Percentiles rank a stretch among this genome's conserved stretches.
phyloP scores from a whole-genome alignment of 1,140 invertebrate genomes.

The Leptoteleia sp. region DNA sequence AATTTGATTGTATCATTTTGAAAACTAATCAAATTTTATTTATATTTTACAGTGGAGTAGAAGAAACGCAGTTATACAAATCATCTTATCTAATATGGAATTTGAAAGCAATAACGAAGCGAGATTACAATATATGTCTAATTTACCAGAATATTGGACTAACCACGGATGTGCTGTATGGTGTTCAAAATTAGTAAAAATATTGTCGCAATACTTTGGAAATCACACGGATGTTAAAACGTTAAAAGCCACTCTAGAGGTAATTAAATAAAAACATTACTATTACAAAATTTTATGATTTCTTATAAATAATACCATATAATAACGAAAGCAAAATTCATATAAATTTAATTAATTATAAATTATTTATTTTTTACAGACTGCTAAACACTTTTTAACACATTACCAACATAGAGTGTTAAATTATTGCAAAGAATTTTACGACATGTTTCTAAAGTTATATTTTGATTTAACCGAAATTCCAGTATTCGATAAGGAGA shows the following conservation, averaged over 20 bases:
- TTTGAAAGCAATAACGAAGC: conserved; percentile 72
- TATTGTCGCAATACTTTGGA: conserved; percentile 76
- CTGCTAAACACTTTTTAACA: conserved; percentile 69
- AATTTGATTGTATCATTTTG: too few species aligned
- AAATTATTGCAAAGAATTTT: conserved; percentile 70
- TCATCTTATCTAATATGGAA: conserved; percentile 76
- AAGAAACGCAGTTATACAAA: conserved; percentile 73
- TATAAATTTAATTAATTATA: too few species aligned
- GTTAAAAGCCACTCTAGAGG: conserved; percentile 73
- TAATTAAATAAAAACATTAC: too few species aligned
- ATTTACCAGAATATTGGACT: conserved; percentile 74
- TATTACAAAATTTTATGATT: too few species aligned
- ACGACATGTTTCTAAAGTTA: conserved; percentile 72
- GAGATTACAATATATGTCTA: conserved; percentile 73
- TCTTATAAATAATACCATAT: too few species aligned
- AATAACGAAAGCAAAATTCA: too few species aligned
- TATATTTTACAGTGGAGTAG: conserved; percentile 73
- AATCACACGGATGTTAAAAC: conserved; percentile 75
- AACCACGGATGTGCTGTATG: conserved; percentile 75
- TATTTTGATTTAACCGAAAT: conserved; percentile 72
- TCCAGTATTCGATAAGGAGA: conserved; percentile 74
- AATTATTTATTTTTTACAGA: conserved; percentile 56
- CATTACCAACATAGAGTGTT: conserved; percentile 70
- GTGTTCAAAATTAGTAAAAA: conserved; percentile 71
- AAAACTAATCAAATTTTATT: too few species aligned